Evolutionary conservation across 2,113 vertebrate genomes (phyloP), one percentile per base, ranked within the genome.

Genomic region (Ophthalmolycus amberensis): DNA sequence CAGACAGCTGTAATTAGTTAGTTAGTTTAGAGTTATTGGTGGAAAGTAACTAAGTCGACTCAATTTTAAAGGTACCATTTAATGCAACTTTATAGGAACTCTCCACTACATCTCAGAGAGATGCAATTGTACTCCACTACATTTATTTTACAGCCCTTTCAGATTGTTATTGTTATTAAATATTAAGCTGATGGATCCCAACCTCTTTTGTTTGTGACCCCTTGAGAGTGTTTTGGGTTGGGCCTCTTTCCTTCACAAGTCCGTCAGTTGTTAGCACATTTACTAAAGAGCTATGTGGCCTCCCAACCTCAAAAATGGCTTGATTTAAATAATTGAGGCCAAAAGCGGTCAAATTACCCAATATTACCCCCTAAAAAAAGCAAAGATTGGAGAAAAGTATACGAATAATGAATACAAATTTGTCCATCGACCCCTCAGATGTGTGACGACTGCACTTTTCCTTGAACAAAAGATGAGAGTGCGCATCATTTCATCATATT

Each of bases 311-410:
- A 16, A 29, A 59, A 59, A 38, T 20, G 34, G 34, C 38, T 27
- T 27, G 12, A 44, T 44, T 66, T 27, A 44, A 66, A 44, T 66
- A 16, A 66, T n/a, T 66, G 38, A 66, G n/a, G 38, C 38, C 64
- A 66, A n/a, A 66, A 44, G n/a, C 38, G 6, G 40, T 25, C 63
- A 40, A 65, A 40, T 42, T 25, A 65, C 42, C 7, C 64, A 66
- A 44, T 44, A 66, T 44, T 42, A 27, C 22, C 8, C 29, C 29
- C 52, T 1, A 9, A 54, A 54, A 52, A n/a, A 38, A 38, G 34
- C 9, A 37, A 38, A 37, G 9, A 37, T n/a, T 40, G 22, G 20
- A 65, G 22, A 40, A 64, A 62, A 37, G 16, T 34, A 29, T 29
- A 62, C 14, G 3, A 42, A 65, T 42, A n/a, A 56, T 12, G 3